phyloP scores from a whole-genome alignment of 23 tunicate species.

The Styela clava region DNA sequence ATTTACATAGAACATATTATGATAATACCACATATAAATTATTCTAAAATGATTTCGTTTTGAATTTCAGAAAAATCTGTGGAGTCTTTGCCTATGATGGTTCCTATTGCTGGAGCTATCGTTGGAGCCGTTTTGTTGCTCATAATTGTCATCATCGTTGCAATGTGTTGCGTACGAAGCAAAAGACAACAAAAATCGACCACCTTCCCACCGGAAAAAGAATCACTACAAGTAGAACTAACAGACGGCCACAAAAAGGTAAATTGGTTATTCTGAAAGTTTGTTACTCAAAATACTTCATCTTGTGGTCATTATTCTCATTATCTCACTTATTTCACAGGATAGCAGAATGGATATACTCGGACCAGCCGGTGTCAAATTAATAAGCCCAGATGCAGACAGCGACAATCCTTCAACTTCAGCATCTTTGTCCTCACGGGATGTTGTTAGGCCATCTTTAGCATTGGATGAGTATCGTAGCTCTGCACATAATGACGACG shows the following conservation, averaged over 20 bases:
- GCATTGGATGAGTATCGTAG: slow-evolving; percentile 24
- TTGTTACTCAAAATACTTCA: background rate
- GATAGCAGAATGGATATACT: background rate
- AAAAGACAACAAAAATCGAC: slow-evolving; percentile 67
- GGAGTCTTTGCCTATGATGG: slow-evolving; percentile 6
- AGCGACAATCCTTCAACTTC: slow-evolving; percentile 57
- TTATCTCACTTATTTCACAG: background rate
- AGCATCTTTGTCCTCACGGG: slow-evolving; percentile 42
- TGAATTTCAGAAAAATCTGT: slow-evolving; percentile 19
- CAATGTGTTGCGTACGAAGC: slow-evolving; percentile 39
- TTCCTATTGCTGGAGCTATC: slow-evolving; percentile 30
- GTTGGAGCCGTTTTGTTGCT: slow-evolving; percentile 41
- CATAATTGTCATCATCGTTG: slow-evolving; percentile 29
- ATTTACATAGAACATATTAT: no score
- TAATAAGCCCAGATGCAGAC: slow-evolving; percentile 22
- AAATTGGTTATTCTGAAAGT: background rate
- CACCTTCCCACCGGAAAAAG: slow-evolving; percentile 35
- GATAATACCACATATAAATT: no score
- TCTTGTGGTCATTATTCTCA: background rate
- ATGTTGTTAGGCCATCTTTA: slow-evolving; percentile 38
- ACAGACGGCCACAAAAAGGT: background rate
- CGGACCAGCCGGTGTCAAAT: background rate
- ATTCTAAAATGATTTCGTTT: no score
- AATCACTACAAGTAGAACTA: slow-evolving; percentile 19
- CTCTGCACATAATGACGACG: slow-evolving; percentile 76